Evolutionary conservation across 1,140 invertebrate genomes (phyloP).

Genomic region (Chrysopa pallens): DNA sequence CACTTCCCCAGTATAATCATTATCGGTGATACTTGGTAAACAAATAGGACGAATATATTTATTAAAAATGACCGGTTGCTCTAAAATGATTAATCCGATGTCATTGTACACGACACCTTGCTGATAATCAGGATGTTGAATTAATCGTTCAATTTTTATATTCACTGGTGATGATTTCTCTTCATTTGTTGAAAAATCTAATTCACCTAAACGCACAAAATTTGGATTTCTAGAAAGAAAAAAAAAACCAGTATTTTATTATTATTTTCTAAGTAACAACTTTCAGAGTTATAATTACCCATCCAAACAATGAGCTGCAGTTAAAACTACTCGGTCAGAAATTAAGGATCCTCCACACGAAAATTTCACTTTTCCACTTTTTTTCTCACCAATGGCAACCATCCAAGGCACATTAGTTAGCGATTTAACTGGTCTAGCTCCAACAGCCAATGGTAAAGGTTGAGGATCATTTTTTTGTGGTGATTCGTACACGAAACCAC

Average conservation of each 20-base stretch:
- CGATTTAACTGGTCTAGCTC: not conserved
- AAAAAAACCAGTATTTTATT: not conserved
- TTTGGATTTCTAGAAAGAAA: not conserved
- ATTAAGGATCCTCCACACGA: conserved; percentile 17
- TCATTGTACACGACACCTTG: not conserved
- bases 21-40: not conserved
- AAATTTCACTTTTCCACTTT: not conserved
- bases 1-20: not conserved
- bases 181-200: not conserved
- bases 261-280: not conserved
- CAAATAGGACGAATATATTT: not conserved
- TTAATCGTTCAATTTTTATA: not conserved
- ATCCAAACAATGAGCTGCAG: conserved; percentile 18
- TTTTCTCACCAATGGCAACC: not conserved
- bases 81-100: not conserved
- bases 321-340: conserved; percentile 9
- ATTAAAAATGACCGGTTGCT: not conserved
- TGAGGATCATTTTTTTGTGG: not conserved
- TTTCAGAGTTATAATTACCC: not conserved
- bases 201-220: not conserved
- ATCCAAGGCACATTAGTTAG: not conserved
- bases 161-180: not conserved
- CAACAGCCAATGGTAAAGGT: not conserved
- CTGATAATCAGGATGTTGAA: not conserved
- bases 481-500: not conserved